Base-by-base conservation (phyloP, 2,113 vertebrate genomes). In the Tachuris rubrigastra region DNA sequence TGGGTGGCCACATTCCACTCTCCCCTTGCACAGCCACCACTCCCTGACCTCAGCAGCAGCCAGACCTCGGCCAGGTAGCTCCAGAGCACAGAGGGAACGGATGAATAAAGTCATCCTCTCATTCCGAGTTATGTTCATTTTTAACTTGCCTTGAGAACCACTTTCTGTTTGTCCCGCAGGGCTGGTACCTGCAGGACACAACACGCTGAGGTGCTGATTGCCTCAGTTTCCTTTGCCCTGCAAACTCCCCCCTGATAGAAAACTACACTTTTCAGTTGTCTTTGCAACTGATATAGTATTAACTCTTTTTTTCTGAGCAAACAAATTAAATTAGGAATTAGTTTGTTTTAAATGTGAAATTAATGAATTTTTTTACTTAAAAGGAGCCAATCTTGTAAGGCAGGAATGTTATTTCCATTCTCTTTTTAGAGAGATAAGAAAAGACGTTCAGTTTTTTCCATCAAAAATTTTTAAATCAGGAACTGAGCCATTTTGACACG, bases 141-240 rank as follows among this genome's bases (percentile, higher is more conserved):
- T 30, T 13, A 60, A 37, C 31, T 58, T 42, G 46, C 47, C 69
- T 71, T 0, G 0, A 76, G 52, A 82, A 37, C 8, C 10, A 50
- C 27, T 11, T 52, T 28, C 82, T 83, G 50, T 24, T 28, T 17
- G 39, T 2, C 16, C 30, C 30, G 25, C 73, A 56, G 24, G 1
- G 3, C 17, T 35, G 33, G 49, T 4, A 46, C 56, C 65, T 67
- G 62, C 23, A 37, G 68, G 35, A 78, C 52, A 50, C 47, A 65
- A 31, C 9, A 23, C 0, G 4, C 27, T 0, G 0, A 58, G 31
- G 35, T 31, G 52, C 12, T 33, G 46, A 21, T 2, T 37, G 56
- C 30, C 31, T 69, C 37, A 12, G 16, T 56, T 69, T 41, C 44
- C 73, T 56, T 76, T 56, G 31, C 5, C 30, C 46, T 77, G 28